These are phyloP conservation scores for Dendrolimus punctatus DNA, from an alignment of 1,140 invertebrate species.

Conservation along the genomic window DNA sequence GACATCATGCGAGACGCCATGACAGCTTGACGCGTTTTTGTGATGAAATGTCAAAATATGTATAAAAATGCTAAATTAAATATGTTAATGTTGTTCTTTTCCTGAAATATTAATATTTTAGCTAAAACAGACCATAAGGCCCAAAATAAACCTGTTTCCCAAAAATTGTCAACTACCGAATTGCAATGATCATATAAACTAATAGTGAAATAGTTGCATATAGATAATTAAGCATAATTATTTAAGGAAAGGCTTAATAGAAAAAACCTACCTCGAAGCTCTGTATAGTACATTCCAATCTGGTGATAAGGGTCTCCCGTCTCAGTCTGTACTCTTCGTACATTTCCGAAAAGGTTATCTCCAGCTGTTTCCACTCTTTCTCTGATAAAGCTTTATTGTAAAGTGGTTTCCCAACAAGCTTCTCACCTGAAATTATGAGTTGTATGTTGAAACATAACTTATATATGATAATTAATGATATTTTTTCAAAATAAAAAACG, in stretches of 20 bases:
- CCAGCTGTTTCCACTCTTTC: conserved; percentile 87
- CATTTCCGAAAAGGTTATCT: conserved; percentile 80
- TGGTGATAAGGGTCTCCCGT: conserved; percentile 89
- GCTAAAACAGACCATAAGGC: no score
- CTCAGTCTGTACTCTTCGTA: conserved; percentile 87
- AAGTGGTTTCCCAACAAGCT: conserved; percentile 82
- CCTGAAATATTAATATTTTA: no score
- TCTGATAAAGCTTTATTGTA: conserved; percentile 82
- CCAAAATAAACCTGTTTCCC: no score
- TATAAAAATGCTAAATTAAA: no score
- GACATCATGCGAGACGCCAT: no score
- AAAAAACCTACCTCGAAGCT: conserved; percentile 81
- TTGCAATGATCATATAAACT: no score
- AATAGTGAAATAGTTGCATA: background rate
- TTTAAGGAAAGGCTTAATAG: background rate
- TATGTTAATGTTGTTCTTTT: no score
- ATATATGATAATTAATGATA: background rate
- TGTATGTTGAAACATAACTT: background rate
- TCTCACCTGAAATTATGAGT: conserved; percentile 46
- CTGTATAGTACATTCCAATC: conserved; percentile 94
- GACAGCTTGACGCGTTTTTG: no score
- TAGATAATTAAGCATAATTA: background rate
- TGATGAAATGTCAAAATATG: no score
- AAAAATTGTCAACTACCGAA: no score
- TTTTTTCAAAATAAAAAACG: background rate